Base-by-base conservation (phyloP, 35 echinoderm and acorn worm species). In the Anneissia japonica region DNA sequence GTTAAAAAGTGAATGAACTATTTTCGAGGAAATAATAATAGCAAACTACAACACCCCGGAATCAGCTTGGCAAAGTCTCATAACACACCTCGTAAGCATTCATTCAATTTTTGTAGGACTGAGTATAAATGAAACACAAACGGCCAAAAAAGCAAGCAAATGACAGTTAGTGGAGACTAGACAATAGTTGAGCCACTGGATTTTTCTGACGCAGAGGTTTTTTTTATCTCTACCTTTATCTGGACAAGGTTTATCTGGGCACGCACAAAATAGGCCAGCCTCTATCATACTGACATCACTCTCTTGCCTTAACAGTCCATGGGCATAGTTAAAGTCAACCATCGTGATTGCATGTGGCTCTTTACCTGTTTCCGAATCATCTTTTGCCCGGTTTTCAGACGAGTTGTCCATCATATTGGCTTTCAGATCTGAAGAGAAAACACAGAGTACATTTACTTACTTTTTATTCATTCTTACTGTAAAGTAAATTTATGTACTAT, bases 231-330 rank as follows among this genome's bases (percentile, higher is more conserved):
- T 64, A 64, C 51, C 51, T 64, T 64, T 64, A 64, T 64, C 51
- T 26, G 51, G 51, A 64, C 51, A 64, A 23, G 51, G 51, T 64
- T 64, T 64, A 64, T 64, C 51, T 64, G 51, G 51, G 51, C 51
- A 64, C 51, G 51, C 51, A 64, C 51, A 64, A 64, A 64, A 64
- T 64, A 64, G 51, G 51, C 51, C 51, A 64, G 51, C 51, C 51
- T 64, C 51, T 16, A 64, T 64, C 51, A 64, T 64, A 23, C 51
- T 64, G 2, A 64, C 51, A 23, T 64, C 51, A 64, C 51, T 64
- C 51, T 64, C 51, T 26, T 64, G 51, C 26, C 51, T 64, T 26
- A 64, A 64, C 6, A 64, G 51, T 64, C 51, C 51, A 64, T 64
- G 51, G 51, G 51, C 51, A 64, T 64, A 64, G 51, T 23, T 64